A percentile compares a stretch with the other conserved stretches of the same genome.
phyloP scores from a whole-genome alignment of 2,888 invertebrate species.

The Cataglyphis livida region DNA sequence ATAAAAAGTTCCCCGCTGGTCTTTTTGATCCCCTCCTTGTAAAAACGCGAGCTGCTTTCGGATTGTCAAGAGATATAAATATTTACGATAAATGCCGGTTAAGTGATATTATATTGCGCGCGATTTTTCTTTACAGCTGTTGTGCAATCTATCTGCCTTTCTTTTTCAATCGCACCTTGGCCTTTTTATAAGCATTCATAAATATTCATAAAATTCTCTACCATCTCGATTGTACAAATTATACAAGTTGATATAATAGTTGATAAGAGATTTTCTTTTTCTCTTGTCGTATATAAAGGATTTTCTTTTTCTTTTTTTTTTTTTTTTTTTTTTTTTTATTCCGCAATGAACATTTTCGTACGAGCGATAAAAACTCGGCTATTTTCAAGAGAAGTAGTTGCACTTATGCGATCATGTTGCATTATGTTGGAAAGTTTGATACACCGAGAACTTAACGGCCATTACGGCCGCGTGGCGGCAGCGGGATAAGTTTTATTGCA shows the following conservation, averaged over 20 bases:
- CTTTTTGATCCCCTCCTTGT: conserved; percentile 26
- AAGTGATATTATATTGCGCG: conserved; percentile 22
- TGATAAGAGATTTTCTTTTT: neutral
- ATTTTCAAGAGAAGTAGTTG: conserved; percentile 31
- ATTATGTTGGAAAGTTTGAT: conserved; percentile 36
- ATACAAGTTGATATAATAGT: neutral
- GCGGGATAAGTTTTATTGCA: conserved; percentile 66
- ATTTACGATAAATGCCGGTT: conserved; percentile 23
- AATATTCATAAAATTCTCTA: conserved; percentile 18
- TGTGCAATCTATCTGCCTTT: neutral
- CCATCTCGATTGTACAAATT: neutral
- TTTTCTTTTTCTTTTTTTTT: too few relatives aligned
- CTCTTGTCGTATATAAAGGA: neutral
- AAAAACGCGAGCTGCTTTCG: conserved; percentile 28
- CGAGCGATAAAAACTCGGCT: neutral
- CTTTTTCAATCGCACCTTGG: neutral
- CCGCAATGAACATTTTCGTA: conserved; percentile 10
- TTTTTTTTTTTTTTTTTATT: neutral
- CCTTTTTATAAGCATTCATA: neutral
- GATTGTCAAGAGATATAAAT: conserved; percentile 42
- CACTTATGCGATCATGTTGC: conserved; percentile 8
- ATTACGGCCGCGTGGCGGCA: conserved; percentile 28
- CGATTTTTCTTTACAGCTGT: neutral
- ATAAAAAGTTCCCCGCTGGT: conserved; percentile 43
- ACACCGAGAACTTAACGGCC: conserved; percentile 26